Evolutionary conservation across 2,113 vertebrate genomes (phyloP).

Genomic region (Suncus etruscus): DNA sequence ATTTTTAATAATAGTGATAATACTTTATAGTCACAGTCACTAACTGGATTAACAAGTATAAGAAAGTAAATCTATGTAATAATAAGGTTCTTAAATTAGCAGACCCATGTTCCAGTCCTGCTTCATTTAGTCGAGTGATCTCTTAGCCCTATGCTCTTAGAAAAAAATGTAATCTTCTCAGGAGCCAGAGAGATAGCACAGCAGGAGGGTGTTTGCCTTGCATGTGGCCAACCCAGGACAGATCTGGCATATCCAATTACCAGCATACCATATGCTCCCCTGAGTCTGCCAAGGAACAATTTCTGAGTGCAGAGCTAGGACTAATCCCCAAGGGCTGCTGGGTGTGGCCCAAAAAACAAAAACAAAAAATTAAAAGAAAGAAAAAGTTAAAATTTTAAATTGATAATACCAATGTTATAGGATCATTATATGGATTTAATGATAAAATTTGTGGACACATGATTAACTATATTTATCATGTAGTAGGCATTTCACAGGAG

Average conservation of each 20-base stretch:
- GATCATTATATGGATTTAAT: not conserved
- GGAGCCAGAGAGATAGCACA: no score
- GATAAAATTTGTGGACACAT: not conserved
- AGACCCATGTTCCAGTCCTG: not conserved
- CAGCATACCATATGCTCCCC: no score
- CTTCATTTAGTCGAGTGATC: not conserved
- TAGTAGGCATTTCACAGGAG: conserved; percentile 38
- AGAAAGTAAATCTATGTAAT: not conserved
- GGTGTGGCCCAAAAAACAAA: no score
- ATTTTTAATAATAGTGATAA: not conserved
- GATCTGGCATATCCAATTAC: no score
- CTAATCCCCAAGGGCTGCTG: no score
- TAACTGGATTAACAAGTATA: not conserved
- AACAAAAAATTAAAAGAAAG: no score
- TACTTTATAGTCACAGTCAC: not conserved
- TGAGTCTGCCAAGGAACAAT: no score
- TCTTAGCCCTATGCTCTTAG: not conserved
- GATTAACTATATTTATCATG: not conserved
- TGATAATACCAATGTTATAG: not conserved
- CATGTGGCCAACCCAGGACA: no score
- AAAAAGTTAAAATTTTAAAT: not conserved
- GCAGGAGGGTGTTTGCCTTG: no score
- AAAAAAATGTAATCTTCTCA: not conserved
- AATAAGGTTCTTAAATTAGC: not conserved
- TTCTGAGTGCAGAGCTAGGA: no score